phyloP scores from a whole-genome alignment of 1,140 invertebrate species.

The Helicorthomorpha holstii region DNA sequence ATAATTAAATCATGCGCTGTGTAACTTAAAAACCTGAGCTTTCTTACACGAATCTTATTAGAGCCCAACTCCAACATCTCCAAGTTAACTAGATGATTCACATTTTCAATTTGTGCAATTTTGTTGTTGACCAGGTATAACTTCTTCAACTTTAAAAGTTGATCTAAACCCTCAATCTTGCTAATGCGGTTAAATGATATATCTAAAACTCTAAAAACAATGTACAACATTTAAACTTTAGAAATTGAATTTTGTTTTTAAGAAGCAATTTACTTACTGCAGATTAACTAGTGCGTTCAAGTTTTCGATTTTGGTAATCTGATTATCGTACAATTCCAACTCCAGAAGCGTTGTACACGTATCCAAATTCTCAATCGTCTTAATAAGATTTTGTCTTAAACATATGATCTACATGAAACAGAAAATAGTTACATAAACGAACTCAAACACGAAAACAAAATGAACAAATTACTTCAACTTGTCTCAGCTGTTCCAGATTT shows the following conservation, averaged over 20 bases:
- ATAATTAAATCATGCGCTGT: background rate
- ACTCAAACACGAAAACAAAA: background rate
- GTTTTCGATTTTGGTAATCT: constrained; percentile 78
- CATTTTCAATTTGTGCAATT: constrained; percentile 79
- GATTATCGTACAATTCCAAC: constrained; percentile 93
- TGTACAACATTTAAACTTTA: constrained; percentile 13
- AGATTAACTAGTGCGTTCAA: constrained; percentile 70
- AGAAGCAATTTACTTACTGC: constrained; percentile 43
- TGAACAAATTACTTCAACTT: constrained; percentile 30
- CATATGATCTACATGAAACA: constrained; percentile 44
- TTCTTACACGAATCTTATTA: constrained; percentile 67
- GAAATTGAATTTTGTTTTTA: background rate
- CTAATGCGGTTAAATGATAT: constrained; percentile 92
- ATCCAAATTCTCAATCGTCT: constrained; percentile 75
- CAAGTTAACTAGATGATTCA: constrained; percentile 60
- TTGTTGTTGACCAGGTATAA: constrained; percentile 86
- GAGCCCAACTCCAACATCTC: constrained; percentile 84
- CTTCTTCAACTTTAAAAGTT: constrained; percentile 63
- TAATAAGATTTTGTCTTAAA: constrained; percentile 87
- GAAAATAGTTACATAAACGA: no score
- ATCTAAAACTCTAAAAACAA: constrained; percentile 61
- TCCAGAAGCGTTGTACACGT: constrained; percentile 56
- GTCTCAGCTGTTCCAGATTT: constrained; percentile 53
- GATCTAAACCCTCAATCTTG: constrained; percentile 70
- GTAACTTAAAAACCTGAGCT: background rate